These are phyloP conservation scores for Romanogobio albipinnatus DNA, from an alignment of 2,113 vertebrate species.

Conservation along the genomic window DNA sequence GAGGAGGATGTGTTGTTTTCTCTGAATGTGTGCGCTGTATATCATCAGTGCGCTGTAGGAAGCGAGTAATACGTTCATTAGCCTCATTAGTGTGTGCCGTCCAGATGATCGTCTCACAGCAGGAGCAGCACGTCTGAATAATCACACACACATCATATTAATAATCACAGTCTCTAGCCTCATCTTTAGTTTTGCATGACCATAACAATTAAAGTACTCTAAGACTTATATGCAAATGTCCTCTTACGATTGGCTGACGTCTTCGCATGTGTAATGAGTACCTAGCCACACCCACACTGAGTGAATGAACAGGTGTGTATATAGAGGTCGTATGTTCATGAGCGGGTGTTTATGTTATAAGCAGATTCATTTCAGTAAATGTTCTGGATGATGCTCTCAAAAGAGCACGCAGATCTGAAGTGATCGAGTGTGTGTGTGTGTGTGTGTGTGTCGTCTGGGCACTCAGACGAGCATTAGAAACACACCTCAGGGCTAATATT, in stretches of 20 bases:
- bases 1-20: background rate
- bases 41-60: background rate
- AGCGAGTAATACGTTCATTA: background rate
- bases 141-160: background rate
- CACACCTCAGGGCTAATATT: too few relatives aligned
- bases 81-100: background rate
- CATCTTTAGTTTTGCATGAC: background rate
- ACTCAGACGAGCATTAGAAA: too few relatives aligned
- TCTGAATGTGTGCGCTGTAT: background rate
- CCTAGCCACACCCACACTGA: background rate
- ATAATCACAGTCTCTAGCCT: background rate
- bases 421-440: too few relatives aligned
- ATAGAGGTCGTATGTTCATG: too few relatives aligned
- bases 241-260: too few relatives aligned
- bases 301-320: background rate
- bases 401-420: too few relatives aligned
- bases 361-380: too few relatives aligned
- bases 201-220: background rate
- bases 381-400: too few relatives aligned
- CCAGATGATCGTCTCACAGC: background rate
- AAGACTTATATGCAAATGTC: too few relatives aligned
- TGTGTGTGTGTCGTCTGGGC: too few relatives aligned
- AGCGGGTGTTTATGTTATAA: too few relatives aligned
- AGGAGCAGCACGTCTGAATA: background rate
- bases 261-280: background rate